Percentiles rank a stretch among this genome's conserved stretches.
Evolutionary conservation across 92 coral and sea anemone species (phyloP).

Genomic region (Epizoanthus rinbou): DNA sequence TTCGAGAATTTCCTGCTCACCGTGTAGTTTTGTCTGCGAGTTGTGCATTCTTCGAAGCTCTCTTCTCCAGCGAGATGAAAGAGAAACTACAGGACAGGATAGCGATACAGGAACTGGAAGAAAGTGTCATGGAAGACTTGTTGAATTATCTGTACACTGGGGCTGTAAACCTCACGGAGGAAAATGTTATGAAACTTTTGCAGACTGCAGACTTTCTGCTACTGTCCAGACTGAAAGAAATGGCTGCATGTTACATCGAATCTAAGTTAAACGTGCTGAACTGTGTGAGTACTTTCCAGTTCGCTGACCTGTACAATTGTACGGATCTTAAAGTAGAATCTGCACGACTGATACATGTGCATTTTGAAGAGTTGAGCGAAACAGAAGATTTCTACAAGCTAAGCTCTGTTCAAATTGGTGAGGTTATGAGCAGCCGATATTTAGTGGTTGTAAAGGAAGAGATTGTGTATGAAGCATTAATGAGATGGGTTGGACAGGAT

Average conservation of each 20-base stretch:
- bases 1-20: conserved; percentile 7
- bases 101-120: conserved; percentile 16
- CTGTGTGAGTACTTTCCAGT: conserved; percentile 17
- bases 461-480: conserved; percentile 8
- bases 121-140: conserved; percentile 9
- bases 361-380: conserved; percentile 22
- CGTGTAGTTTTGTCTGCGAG: conserved; percentile 18
- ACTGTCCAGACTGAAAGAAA: conserved; percentile 24
- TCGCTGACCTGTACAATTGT: conserved; percentile 23
- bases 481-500: conserved; percentile 11
- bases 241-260: conserved; percentile 35
- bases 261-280: background rate
- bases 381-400: background rate
- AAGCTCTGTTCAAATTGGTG: conserved; percentile 2
- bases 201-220: conserved; percentile 34
- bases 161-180: background rate
- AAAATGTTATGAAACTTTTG: background rate
- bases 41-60: conserved; percentile 13
- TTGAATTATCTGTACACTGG: conserved; percentile 27
- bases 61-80: conserved; percentile 7
- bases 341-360: conserved; percentile 1
- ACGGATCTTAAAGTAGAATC: conserved; percentile 27
- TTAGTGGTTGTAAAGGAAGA: conserved; percentile 11
- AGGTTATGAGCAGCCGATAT: background rate
- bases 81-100: conserved; percentile 18